Evolutionary conservation across 2,113 vertebrate species (phyloP), one percentile per base, ranked within the genome.

Genomic region (Trogon melanurus): DNA sequence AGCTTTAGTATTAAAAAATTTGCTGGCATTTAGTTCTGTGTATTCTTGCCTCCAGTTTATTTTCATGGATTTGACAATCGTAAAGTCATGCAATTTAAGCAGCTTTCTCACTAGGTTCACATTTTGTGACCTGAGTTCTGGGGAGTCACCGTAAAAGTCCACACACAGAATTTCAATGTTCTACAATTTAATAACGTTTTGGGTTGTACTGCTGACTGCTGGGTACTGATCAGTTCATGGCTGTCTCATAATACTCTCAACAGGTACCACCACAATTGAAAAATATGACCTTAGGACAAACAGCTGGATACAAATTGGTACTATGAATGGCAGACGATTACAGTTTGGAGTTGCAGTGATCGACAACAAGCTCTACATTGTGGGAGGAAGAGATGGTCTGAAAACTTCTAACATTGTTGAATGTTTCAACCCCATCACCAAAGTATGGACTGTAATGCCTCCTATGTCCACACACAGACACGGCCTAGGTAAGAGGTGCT

Each of bases 391-490:
- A 96, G 99, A 99, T 44, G 99, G 99, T 27, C 98, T 99, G 73
- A 99, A 99, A 97, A 99, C 99, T 0, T 99, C 99, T 48, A 99
- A 99, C 95, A 99, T 98, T 32, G 99, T 99, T 32, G 99, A 99
- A 95, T 99, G 99, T 91, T 99, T 99, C 96, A 99, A 99, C 89
- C 99, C 99, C 1, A 9, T 98, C 85, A 98, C 90, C 85, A 99
- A 99, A 97, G 97, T 98, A 7, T 99, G 99, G 99, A 98, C 98
- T 23, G 97, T 99, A 66, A 99, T 99, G 99, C 99, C 99, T 34
- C 99, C 99, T 2, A 99, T 99, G 99, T 99, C 99, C 70, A 99
- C 99, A 5, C 99, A 99, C 96, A 98, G 99, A 79, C 99, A 99
- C 2, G 99, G 99, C 34, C 97, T 99, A 88, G 99, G 99, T 99